phyloP scores from a whole-genome alignment of 2,888 invertebrate genomes.

The Lasioglossum lativentre region DNA sequence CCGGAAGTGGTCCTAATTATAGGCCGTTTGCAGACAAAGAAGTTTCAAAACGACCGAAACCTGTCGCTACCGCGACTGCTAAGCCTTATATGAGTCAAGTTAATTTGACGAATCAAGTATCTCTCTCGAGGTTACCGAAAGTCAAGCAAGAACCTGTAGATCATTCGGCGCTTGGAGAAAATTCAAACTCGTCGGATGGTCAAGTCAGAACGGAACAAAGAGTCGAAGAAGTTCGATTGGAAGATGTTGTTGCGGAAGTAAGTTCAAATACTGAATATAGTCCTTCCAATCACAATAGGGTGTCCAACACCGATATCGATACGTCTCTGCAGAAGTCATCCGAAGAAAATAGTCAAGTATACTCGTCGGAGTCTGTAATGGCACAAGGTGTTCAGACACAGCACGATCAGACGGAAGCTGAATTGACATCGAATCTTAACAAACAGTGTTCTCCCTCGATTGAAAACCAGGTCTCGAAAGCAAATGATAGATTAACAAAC shows the following conservation, averaged over 20 bases:
- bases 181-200: slow-evolving; percentile 83
- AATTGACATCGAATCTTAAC: slow-evolving; percentile 65
- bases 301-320: slow-evolving; percentile 77
- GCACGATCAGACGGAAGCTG: slow-evolving; percentile 63
- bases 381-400: slow-evolving; percentile 71
- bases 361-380: slow-evolving; percentile 65
- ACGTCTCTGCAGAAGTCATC: slow-evolving; percentile 75
- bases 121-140: slow-evolving; percentile 79
- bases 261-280: slow-evolving; percentile 80
- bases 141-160: slow-evolving; percentile 79
- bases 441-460: slow-evolving; percentile 64
- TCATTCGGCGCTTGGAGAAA: slow-evolving; percentile 81
- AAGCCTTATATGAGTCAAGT: slow-evolving; percentile 82
- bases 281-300: slow-evolving; percentile 76
- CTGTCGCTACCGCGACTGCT: slow-evolving; percentile 80
- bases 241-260: slow-evolving; percentile 82
- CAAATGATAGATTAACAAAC: slow-evolving; percentile 67
- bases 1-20: slow-evolving; percentile 76
- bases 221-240: slow-evolving; percentile 82
- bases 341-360: slow-evolving; percentile 73
- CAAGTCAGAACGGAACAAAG: slow-evolving; percentile 81
- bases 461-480: slow-evolving; percentile 65
- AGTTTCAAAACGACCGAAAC: slow-evolving; percentile 76
- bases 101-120: slow-evolving; percentile 80
- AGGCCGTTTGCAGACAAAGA: slow-evolving; percentile 82